Conservation (phyloP, 2,888 invertebrate genomes). For the Hydrotaea diabolus region DNA sequence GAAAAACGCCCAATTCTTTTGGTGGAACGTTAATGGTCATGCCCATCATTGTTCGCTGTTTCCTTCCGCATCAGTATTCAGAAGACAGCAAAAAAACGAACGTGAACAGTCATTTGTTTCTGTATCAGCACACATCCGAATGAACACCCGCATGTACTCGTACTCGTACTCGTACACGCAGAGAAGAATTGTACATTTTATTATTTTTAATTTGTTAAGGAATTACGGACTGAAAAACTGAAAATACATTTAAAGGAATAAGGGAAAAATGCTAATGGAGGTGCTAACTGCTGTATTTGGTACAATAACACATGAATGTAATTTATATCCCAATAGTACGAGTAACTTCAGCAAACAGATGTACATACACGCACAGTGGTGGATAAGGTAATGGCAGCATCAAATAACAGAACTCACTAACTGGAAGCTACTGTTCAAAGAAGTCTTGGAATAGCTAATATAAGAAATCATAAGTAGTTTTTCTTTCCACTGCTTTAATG, state of each 20-base stretch:
- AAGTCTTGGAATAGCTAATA: too few species aligned
- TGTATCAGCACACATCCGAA: background rate
- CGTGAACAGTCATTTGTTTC: conserved; percentile 16
- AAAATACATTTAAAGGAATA: conserved; percentile 5
- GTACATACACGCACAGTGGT: background rate
- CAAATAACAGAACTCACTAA: too few species aligned
- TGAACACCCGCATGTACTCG: background rate
- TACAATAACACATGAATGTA: background rate
- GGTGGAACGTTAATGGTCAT: conserved; percentile 32
- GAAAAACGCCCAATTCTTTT: background rate
- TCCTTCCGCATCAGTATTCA: conserved; percentile 32
- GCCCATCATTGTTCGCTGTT: conserved; percentile 36
- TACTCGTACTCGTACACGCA: too few species aligned
- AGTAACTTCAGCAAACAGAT: background rate
- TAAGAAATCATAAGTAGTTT: too few species aligned
- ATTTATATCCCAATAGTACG: conserved; percentile 7
- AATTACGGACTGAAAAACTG: background rate
- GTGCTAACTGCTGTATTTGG: background rate
- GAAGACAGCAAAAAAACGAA: conserved; percentile 12
- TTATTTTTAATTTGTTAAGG: conserved; percentile 42
- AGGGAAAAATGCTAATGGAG: conserved; percentile 36
- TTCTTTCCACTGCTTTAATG: too few species aligned
- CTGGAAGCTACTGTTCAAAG: too few species aligned
- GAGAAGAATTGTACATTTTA: conserved; percentile 10
- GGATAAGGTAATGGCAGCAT: background rate